Conservation (phyloP, 2,797 vertebrate species). For the Xiphophorus birchmanni region DNA sequence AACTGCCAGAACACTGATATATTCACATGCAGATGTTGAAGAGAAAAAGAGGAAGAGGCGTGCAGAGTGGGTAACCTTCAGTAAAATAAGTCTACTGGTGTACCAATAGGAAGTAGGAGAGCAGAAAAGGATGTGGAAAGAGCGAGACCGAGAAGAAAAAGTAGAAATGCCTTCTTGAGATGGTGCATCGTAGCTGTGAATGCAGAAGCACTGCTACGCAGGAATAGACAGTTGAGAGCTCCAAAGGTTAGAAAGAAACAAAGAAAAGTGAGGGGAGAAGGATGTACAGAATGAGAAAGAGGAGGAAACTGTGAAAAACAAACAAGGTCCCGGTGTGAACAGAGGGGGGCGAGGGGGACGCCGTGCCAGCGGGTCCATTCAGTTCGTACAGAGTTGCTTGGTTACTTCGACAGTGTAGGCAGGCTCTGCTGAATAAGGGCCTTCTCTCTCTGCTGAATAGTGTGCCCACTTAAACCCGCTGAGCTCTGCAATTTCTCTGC, state of each 20-base stretch:
- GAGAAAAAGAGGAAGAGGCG: conserved; percentile 8
- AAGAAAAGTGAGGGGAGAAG: conserved; percentile 14
- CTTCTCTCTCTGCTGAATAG: conserved; percentile 80
- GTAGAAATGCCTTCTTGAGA: background rate
- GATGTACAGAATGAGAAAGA: conserved; percentile 61
- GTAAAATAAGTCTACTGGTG: conserved; percentile 29
- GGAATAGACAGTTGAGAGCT: conserved; percentile 10
- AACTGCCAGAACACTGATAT: background rate
- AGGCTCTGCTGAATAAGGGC: conserved; percentile 76
- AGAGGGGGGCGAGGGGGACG: background rate
- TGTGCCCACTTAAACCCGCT: conserved; percentile 76
- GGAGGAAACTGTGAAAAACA: conserved; percentile 61
- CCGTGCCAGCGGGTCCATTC: conserved; percentile 71
- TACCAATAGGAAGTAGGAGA: conserved; percentile 15
- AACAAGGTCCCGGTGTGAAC: conserved; percentile 36
- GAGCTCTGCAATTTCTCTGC: conserved; percentile 73
- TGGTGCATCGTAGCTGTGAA: background rate
- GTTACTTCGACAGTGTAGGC: conserved; percentile 75
- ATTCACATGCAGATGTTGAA: background rate
- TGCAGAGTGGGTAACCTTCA: conserved; percentile 16
- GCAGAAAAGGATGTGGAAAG: conserved; percentile 13
- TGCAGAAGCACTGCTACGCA: conserved; percentile 9
- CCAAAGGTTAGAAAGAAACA: conserved; percentile 7
- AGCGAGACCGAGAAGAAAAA: conserved; percentile 14
- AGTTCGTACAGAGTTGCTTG: conserved; percentile 75